A percentile compares a stretch with the other conserved stretches of the same genome.
phyloP scores from a whole-genome alignment of 2,113 vertebrate species.

The Thermophis baileyi region DNA sequence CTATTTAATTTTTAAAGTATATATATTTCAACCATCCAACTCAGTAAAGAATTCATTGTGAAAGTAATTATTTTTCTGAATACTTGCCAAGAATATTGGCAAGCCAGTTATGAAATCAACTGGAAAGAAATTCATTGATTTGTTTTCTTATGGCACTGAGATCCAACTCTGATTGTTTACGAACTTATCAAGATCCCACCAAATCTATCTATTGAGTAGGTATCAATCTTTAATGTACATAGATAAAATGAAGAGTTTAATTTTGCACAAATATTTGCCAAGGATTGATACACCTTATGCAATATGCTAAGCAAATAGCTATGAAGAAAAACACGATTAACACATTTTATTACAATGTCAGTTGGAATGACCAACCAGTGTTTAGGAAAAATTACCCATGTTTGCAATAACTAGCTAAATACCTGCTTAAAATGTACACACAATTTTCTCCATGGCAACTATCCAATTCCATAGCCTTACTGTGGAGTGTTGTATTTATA shows the following conservation, averaged over 20 bases:
- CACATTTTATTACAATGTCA: slow-evolving; percentile 6
- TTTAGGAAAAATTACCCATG: background rate
- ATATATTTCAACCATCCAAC: background rate
- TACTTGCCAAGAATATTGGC: background rate
- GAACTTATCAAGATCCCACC: background rate
- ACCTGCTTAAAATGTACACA: background rate
- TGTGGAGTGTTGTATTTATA: background rate
- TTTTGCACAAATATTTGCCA: background rate
- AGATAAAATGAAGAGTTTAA: background rate
- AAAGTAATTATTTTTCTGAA: background rate
- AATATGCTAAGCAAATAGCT: background rate
- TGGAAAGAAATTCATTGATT: background rate
- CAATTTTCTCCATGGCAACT: background rate
- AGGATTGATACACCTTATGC: background rate
- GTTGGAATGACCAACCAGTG: background rate
- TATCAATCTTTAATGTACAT: background rate
- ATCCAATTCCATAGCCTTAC: background rate
- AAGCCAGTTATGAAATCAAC: background rate
- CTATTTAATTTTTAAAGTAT: background rate
- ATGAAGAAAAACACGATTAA: background rate
- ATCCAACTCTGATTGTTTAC: background rate
- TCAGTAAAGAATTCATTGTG: background rate
- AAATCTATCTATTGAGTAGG: background rate
- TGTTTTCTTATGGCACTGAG: background rate
- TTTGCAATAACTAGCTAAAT: slow-evolving; percentile 7